Evolutionary conservation across 37 sponge, comb jelly and placozoan species (phyloP), one percentile per base, ranked within the genome.

Genomic region (Diacarnus erythraeanus): DNA sequence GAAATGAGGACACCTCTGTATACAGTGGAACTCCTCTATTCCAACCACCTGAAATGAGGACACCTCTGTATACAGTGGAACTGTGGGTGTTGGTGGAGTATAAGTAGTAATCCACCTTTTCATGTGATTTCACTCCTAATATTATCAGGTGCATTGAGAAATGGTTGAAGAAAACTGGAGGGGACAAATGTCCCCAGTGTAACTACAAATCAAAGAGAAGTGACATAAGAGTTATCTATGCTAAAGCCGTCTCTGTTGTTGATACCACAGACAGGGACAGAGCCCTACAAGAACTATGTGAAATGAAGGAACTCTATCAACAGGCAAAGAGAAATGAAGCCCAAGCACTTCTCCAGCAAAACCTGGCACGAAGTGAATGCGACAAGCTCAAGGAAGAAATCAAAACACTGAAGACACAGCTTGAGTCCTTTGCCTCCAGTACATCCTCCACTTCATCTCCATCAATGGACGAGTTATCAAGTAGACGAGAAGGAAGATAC

Each of bases 111-210:
- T 30, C 2, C 66, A 26, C 30, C 33, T 65, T 31, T 25, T 35
- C 9, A 5, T 10, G 5, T 31, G 17, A 8, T 31, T 65, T 3
- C 33, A 15, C 9, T 30, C 3, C 34, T 4, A 12, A 10, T 43
- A 21, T 72, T n/a, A 21, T 56, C 57, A 90, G 87, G 41, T 96
- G 96, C 33, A 92, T 96, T 33, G 93, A 92, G 42, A 89, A 90
- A 42, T 96, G 96, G 96, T 59, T 96, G 44, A 83, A 61, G 51
- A 64, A 41, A 5, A 2, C 34, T 2, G 85, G 82, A 23, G 66
- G 30, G n/a, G 74, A 71, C 30, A 92, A 87, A 75, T 96, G 96
- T 72, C 96, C 96, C 0, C 96, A 96, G 83, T 96, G 96, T 74
- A 96, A 96, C 47, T 64, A 64, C n/a, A 83, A 85, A 61, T 80